Evolutionary conservation across 2,888 invertebrate species (phyloP), one percentile per base, ranked within the genome.

Genomic region (Merodon equestris): DNA sequence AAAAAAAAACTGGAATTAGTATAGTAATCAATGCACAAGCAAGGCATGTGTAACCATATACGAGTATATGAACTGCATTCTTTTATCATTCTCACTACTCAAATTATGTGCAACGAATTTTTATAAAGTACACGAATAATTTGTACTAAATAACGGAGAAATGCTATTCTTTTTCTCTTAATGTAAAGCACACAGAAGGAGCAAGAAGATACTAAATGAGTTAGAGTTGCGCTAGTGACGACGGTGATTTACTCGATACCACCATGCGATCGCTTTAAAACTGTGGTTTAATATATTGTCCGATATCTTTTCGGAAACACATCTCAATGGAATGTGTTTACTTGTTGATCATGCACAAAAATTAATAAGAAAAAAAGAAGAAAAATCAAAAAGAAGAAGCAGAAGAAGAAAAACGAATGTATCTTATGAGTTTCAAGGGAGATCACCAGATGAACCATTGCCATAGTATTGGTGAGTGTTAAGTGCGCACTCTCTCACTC

Each of bases 291-390:
- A 72, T 67, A 67, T 72, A 76, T 76, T 71, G 71, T 66, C 71
- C 73, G 63, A 74, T 68, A 68, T 70, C 60, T 66, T 79, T 79
- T 74, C 73, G 68, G 77, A 74, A 79, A 68, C 77, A 79, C 77
- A 79, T 79, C 77, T 79, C 77, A 68, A 79, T 70, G 79, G 79
- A 79, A 79, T 79, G 79, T 79, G 79, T 79, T 79, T 74, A 79
- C 79, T 79, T 79, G 74, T 79, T 68, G 68, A 67, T 77, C 77
- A 73, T 76, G 76, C 72, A 76, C 76, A 72, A 66, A 72, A 72
- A 68, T 63, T 54, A 54, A 40, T 42, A 48, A 36, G 34, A 27
- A 64, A 45, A 18, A 61, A 45, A 53, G 67, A 63, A 63, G 48
- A 44, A 2, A 27, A 27, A 27, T 4, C 7, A 27, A 27, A 27